Percentiles rank a stretch among this genome's conserved stretches.
Conservation (phyloP, 1,140 invertebrate genomes). For the Himalopsyche phryganea region DNA sequence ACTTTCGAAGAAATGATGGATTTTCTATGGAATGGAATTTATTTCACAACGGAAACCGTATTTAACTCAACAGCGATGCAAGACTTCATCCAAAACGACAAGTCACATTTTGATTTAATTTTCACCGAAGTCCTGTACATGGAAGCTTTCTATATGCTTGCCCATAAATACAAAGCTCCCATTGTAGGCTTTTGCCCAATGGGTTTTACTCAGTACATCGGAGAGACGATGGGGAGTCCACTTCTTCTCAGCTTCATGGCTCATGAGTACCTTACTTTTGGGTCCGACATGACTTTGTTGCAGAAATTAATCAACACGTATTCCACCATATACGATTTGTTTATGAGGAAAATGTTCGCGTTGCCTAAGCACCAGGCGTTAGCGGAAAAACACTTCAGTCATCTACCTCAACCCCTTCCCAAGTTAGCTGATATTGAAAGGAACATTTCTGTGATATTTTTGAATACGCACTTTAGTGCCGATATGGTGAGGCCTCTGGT, state of each 20-base stretch:
- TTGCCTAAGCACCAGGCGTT: conserved; percentile 36
- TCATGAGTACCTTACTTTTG: conserved; percentile 39
- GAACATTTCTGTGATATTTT: conserved; percentile 41
- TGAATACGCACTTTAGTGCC: conserved; percentile 36
- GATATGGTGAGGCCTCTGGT: conserved; percentile 26
- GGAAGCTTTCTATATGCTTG: conserved; percentile 47
- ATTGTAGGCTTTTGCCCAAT: conserved; percentile 42
- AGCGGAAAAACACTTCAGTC: conserved; percentile 39
- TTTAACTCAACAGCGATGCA: conserved; percentile 41
- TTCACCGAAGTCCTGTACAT: conserved; percentile 44
- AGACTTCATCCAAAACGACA: conserved; percentile 39
- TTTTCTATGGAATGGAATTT: conserved; percentile 12
- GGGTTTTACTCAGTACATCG: conserved; percentile 44
- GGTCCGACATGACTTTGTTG: conserved; percentile 19
- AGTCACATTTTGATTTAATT: conserved; percentile 44
- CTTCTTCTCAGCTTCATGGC: conserved; percentile 41
- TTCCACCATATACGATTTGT: conserved; percentile 18
- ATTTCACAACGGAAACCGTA: conserved; percentile 35
- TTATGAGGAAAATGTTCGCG: conserved; percentile 21
- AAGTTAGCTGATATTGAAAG: conserved; percentile 38
- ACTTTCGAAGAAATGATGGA: conserved; percentile 2
- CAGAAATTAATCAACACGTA: conserved; percentile 26
- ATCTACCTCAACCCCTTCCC: conserved; percentile 36
- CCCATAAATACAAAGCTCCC: conserved; percentile 43
- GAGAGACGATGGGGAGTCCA: conserved; percentile 41